phyloP scores from a whole-genome alignment of 1,140 invertebrate species.

The Drosophila burlai region DNA sequence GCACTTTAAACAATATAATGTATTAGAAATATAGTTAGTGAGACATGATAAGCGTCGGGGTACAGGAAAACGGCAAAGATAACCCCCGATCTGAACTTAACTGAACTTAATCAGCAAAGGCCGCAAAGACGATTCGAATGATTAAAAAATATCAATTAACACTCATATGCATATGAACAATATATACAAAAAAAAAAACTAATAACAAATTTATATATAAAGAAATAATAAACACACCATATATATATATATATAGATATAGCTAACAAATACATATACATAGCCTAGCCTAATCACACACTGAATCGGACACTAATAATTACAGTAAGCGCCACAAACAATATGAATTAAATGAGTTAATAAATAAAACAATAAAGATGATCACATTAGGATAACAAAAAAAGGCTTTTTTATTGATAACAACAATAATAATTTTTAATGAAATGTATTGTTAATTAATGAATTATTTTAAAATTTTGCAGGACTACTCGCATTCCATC shows the following conservation, averaged over 20 bases:
- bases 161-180: slow-evolving; percentile 43
- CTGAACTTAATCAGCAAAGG: slow-evolving; percentile 26
- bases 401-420: slow-evolving; percentile 27
- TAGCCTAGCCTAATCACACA: slow-evolving; percentile 45
- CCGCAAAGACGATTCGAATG: slow-evolving; percentile 32
- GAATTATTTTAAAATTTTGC: slow-evolving; percentile 73
- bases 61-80: slow-evolving; percentile 6
- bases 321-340: slow-evolving; percentile 44
- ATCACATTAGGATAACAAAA: slow-evolving; percentile 54
- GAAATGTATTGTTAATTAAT: too few relatives aligned
- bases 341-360: slow-evolving; percentile 71
- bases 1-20: slow-evolving; percentile 13
- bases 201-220: slow-evolving; percentile 20
- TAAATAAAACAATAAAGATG: slow-evolving; percentile 69
- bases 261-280: slow-evolving; percentile 46
- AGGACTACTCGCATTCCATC: slow-evolving; percentile 88
- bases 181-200: slow-evolving; percentile 33
- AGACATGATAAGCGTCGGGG: slow-evolving; percentile 4
- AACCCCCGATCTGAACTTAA: slow-evolving; percentile 26
- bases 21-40: slow-evolving; percentile 37
- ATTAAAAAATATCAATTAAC: slow-evolving; percentile 57
- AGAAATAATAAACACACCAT: slow-evolving; percentile 15
- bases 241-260: slow-evolving; percentile 23
- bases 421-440: too few relatives aligned
- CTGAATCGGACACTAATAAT: slow-evolving; percentile 50